Conservation (phyloP, 2,888 invertebrate genomes). For the Aphidius colemani region DNA sequence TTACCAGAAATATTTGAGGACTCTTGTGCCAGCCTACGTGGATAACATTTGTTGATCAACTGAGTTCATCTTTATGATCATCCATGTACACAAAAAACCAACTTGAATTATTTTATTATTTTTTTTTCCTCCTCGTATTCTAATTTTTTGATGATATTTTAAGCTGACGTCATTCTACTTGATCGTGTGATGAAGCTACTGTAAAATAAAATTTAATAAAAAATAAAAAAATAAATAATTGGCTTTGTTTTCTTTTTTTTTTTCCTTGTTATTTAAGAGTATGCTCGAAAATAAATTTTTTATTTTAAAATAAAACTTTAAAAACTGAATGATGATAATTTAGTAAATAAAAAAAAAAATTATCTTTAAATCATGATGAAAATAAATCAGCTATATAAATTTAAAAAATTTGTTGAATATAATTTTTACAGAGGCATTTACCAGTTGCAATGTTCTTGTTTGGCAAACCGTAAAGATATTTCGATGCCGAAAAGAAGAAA, state of each 20-base stretch:
- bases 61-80: slow-evolving; percentile 15
- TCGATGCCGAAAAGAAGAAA: slow-evolving; percentile 18
- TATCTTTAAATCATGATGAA: too few species aligned
- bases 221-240: too few species aligned
- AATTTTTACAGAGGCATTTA: slow-evolving; percentile 36
- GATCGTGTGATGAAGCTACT: too few species aligned
- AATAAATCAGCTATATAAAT: not conserved
- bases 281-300: too few species aligned
- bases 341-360: too few species aligned
- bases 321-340: too few species aligned
- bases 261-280: too few species aligned
- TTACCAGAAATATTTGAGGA: slow-evolving; percentile 43
- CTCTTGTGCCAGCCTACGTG: slow-evolving; percentile 26
- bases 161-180: too few species aligned
- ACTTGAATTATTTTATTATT: not conserved
- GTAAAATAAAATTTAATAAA: too few species aligned
- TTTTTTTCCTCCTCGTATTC: not conserved
- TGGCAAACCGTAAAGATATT: slow-evolving; percentile 45
- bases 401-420: not conserved
- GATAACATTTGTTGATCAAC: slow-evolving; percentile 14
- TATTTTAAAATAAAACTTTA: too few species aligned
- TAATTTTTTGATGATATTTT: not conserved
- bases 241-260: too few species aligned
- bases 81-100: slow-evolving; percentile 3
- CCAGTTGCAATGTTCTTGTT: slow-evolving; percentile 32